Conservation (phyloP, 2,888 invertebrate genomes). For the Hydriomena furcata region DNA sequence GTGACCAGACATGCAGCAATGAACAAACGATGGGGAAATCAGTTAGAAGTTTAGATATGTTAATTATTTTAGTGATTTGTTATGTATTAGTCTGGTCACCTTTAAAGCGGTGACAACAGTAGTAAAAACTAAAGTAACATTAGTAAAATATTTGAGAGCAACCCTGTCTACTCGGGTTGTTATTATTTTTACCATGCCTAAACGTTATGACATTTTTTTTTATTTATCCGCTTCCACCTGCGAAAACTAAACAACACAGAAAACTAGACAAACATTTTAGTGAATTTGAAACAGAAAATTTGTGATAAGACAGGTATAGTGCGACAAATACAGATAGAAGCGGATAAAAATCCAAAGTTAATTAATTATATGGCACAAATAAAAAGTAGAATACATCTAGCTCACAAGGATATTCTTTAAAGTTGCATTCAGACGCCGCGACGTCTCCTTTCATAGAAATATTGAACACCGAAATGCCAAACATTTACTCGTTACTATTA, state of each 20-base stretch:
- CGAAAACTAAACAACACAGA: constrained; percentile 10
- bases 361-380: constrained; percentile 8
- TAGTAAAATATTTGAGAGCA: constrained; percentile 53
- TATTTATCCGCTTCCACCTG: constrained; percentile 30
- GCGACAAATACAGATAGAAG: constrained; percentile 20
- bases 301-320: background rate
- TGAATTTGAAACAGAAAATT: constrained; percentile 11
- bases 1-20: constrained; percentile 83
- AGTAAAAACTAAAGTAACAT: constrained; percentile 50
- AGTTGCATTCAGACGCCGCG: background rate
- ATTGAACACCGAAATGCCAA: no score
- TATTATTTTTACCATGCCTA: constrained; percentile 65
- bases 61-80: constrained; percentile 12
- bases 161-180: constrained; percentile 76
- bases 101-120: constrained; percentile 76
- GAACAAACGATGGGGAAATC: constrained; percentile 45
- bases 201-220: constrained; percentile 39
- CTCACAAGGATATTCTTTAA: background rate
- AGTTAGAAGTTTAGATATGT: constrained; percentile 26
- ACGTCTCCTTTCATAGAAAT: no score
- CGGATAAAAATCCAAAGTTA: constrained; percentile 28
- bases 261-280: constrained; percentile 5
- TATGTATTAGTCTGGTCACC: constrained; percentile 74
- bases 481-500: no score
- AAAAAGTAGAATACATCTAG: constrained; percentile 13